Conservation (phyloP, 1,140 invertebrate genomes). For the Drosophila pectinifera region DNA sequence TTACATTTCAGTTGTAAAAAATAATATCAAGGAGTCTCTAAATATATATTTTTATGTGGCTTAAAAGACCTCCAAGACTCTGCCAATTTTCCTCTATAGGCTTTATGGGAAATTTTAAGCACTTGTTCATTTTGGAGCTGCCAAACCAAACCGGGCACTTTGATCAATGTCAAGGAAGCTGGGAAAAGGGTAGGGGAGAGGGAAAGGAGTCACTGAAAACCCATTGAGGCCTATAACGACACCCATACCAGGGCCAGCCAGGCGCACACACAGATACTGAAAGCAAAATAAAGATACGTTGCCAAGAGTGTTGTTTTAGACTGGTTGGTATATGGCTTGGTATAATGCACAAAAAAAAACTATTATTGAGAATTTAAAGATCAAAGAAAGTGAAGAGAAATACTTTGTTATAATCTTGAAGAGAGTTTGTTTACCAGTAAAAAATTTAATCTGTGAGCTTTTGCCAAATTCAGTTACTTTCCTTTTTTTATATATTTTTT, state of each 20-base stretch:
- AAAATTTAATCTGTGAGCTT: too few species aligned
- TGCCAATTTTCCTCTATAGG: background rate
- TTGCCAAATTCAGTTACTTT: background rate
- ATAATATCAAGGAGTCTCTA: too few species aligned
- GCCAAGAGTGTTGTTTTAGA: conserved; percentile 72
- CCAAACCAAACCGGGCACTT: conserved; percentile 68
- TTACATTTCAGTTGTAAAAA: background rate
- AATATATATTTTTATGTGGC: too few species aligned
- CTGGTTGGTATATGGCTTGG: conserved; percentile 42
- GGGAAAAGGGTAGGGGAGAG: conserved; percentile 29
- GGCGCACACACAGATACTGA: conserved; percentile 42
- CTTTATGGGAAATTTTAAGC: conserved; percentile 71
- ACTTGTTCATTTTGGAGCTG: conserved; percentile 61
- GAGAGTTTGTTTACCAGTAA: too few species aligned
- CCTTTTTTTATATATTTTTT: too few species aligned
- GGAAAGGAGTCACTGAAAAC: conserved; percentile 74
- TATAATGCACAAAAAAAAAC: conserved; percentile 8
- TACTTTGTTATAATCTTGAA: background rate
- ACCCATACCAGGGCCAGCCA: conserved; percentile 40
- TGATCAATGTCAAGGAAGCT: conserved; percentile 63
- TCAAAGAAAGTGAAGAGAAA: background rate
- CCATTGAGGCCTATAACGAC: conserved; percentile 80
- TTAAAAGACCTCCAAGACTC: too few species aligned
- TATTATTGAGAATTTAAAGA: background rate
- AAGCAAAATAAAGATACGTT: conserved; percentile 81